phyloP scores from a whole-genome alignment of 1,140 invertebrate genomes.

The Scaptodrosophila lebanonensis region DNA sequence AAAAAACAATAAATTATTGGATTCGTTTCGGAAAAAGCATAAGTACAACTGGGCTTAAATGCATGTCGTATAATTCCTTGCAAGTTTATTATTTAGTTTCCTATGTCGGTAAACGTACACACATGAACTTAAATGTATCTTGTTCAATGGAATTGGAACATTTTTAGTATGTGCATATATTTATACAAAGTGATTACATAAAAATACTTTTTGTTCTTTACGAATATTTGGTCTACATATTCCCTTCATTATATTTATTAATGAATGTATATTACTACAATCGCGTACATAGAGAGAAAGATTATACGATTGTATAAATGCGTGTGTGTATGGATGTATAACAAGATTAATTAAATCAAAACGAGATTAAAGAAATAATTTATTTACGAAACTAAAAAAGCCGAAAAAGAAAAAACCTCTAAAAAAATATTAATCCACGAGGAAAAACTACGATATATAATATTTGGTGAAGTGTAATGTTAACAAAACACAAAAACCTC shows the following conservation, averaged over 20 bases:
- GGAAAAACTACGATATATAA: slow-evolving; percentile 4
- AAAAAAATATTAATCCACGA: not conserved
- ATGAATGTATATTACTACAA: too few species aligned
- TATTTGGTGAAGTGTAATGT: slow-evolving; percentile 48
- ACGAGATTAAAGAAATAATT: too few species aligned
- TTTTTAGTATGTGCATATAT: slow-evolving; percentile 17
- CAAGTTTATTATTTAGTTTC: not conserved
- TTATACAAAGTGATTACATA: slow-evolving; percentile 13
- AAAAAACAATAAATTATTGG: too few species aligned
- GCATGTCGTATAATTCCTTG: slow-evolving; percentile 2
- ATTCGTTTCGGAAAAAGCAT: too few species aligned
- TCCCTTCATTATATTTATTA: slow-evolving; percentile 3
- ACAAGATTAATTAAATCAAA: too few species aligned
- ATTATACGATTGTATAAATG: too few species aligned
- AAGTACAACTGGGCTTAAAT: too few species aligned
- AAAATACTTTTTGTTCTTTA: slow-evolving; percentile 10
- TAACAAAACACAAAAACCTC: slow-evolving; percentile 37
- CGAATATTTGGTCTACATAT: slow-evolving; percentile 7
- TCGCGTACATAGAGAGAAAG: too few species aligned
- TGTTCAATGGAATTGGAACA: slow-evolving; percentile 39
- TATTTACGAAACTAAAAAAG: too few species aligned
- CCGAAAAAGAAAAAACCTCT: slow-evolving; percentile 8
- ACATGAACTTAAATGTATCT: slow-evolving; percentile 29
- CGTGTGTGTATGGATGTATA: too few species aligned
- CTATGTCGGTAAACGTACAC: slow-evolving; percentile 2